These are phyloP conservation scores for Sebastes matsubarae DNA, from an alignment of 2,797 vertebrate species.

Conservation along the genomic window DNA sequence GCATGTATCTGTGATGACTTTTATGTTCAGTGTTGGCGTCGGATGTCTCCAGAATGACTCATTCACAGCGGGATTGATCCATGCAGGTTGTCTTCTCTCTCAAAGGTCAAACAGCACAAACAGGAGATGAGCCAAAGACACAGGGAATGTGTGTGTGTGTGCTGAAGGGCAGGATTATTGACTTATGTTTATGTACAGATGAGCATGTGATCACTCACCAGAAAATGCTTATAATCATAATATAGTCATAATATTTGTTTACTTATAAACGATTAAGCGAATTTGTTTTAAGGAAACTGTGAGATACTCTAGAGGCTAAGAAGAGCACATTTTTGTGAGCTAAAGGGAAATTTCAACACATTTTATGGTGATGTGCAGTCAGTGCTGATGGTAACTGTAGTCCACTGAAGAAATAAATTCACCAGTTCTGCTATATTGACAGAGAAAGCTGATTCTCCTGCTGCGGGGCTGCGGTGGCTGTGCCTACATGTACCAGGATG, in stretches of 20 bases:
- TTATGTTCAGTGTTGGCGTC: not conserved
- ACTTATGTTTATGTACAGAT: constrained; percentile 21
- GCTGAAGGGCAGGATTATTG: constrained; percentile 31
- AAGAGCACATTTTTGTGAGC: not conserved
- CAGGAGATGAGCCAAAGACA: constrained; percentile 6
- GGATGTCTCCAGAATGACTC: not conserved
- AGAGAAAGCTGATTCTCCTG: too few species aligned
- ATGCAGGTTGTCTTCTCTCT: not conserved
- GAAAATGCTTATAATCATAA: too few species aligned
- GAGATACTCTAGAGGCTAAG: not conserved
- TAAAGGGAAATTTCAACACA: not conserved
- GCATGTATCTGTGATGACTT: not conserved
- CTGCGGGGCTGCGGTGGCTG: too few species aligned
- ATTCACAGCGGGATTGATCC: constrained; percentile 7
- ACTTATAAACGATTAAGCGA: not conserved
- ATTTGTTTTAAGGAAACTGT: not conserved
- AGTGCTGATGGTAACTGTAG: not conserved
- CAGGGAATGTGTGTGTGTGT: not conserved
- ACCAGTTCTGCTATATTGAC: not conserved
- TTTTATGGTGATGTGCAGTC: not conserved
- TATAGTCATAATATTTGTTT: constrained; percentile 2
- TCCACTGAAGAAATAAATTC: not conserved
- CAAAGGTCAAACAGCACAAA: constrained; percentile 32
- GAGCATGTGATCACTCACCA: constrained; percentile 25
- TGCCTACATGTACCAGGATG: too few species aligned